phyloP scores from a whole-genome alignment of 2,888 invertebrate genomes.

The Ceraclea dissimilis region DNA sequence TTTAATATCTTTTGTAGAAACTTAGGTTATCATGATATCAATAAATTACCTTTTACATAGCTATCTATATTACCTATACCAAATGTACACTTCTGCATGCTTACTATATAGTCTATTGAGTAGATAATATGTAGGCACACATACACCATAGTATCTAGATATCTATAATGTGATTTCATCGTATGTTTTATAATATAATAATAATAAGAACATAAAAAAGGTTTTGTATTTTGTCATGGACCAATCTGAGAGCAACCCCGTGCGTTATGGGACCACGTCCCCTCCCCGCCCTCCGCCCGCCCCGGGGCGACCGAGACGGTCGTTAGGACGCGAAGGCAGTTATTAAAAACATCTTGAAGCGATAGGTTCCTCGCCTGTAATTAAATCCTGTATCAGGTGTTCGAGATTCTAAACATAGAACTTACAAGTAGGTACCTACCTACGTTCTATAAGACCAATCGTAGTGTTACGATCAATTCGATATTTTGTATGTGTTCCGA shows the following conservation, averaged over 20 bases:
- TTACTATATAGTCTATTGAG: no score
- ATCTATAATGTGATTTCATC: no score
- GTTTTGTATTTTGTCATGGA: slow-evolving; percentile 5
- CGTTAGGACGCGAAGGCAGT: slow-evolving; percentile 49
- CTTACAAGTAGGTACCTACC: neutral
- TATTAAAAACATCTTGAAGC: slow-evolving; percentile 54
- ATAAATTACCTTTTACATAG: no score
- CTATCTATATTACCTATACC: no score
- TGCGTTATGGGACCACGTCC: slow-evolving; percentile 29
- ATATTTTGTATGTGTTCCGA: no score
- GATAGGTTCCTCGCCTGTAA: slow-evolving; percentile 37
- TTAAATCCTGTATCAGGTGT: slow-evolving; percentile 18
- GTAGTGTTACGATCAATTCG: no score
- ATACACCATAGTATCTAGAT: no score
- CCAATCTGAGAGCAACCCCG: slow-evolving; percentile 16
- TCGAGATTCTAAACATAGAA: slow-evolving; percentile 31
- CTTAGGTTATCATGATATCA: no score
- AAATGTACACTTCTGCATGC: no score
- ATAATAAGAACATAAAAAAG: neutral
- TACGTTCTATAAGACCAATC: no score
- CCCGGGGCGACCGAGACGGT: slow-evolving; percentile 35
- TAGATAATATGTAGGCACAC: no score
- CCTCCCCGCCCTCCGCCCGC: slow-evolving; percentile 30
- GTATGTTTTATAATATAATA: neutral
- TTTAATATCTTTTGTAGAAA: no score